Percentiles rank a stretch among this genome's conserved stretches.
Evolutionary conservation across 1,140 invertebrate genomes (phyloP).

Genomic region (Trachelipus rathkii): DNA sequence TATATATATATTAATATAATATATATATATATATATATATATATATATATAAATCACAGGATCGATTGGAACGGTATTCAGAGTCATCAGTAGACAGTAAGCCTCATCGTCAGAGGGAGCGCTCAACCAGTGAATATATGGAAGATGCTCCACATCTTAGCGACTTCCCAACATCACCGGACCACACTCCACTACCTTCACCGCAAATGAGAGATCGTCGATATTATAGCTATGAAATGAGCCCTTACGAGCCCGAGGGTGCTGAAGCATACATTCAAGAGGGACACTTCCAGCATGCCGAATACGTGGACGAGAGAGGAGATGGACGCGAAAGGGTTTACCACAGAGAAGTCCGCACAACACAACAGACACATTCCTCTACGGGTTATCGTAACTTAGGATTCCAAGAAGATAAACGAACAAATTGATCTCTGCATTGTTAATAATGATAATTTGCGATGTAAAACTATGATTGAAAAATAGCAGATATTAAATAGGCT

Average conservation of each 20-base stretch:
- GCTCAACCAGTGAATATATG: constrained; percentile 35
- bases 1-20: not conserved
- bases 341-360: not conserved
- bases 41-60: constrained; percentile 25
- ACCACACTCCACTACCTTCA: constrained; percentile 20
- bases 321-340: not conserved
- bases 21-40: not conserved
- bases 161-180: constrained; percentile 38
- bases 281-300: not conserved
- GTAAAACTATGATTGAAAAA: no score
- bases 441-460: no score
- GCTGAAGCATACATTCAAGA: not conserved
- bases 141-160: constrained; percentile 41
- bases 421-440: no score
- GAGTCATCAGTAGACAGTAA: constrained; percentile 36
- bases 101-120: constrained; percentile 28
- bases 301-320: not conserved
- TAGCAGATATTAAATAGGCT: no score
- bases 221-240: constrained; percentile 5
- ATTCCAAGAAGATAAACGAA: not conserved
- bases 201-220: constrained; percentile 1
- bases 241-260: not conserved
- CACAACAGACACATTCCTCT: not conserved
- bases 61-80: constrained; percentile 38
- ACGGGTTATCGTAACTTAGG: not conserved